Conservation (phyloP, 2,113 vertebrate genomes). For the Paramormyrops kingsleyae region DNA sequence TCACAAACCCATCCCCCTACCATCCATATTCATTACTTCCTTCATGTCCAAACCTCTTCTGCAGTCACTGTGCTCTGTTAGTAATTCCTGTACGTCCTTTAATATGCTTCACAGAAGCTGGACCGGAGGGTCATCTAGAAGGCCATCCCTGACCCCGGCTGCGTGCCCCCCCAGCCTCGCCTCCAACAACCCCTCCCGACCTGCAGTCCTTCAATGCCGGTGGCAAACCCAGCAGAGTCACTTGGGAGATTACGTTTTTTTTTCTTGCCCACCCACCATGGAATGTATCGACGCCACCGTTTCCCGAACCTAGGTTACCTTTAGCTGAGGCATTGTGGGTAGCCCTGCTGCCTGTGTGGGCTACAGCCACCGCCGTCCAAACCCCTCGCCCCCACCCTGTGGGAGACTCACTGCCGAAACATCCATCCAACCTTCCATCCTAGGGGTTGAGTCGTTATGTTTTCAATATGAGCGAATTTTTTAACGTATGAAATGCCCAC, state of each 20-base stretch:
- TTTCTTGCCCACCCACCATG: constrained; percentile 11
- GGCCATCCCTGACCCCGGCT: constrained; percentile 10
- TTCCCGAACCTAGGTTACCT: constrained; percentile 15
- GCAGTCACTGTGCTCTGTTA: not conserved
- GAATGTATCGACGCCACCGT: constrained; percentile 28
- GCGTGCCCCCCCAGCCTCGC: not conserved
- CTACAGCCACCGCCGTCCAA: constrained; percentile 17
- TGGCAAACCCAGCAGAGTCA: not conserved
- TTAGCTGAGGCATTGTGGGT: constrained; percentile 30
- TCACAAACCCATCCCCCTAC: not conserved
- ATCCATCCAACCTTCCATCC: constrained; percentile 23
- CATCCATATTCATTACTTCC: not conserved
- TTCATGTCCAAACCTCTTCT: not conserved
- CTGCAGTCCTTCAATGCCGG: constrained; percentile 17
- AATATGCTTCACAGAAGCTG: not conserved
- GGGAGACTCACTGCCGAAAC: constrained; percentile 43
- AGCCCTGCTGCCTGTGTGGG: constrained; percentile 51
- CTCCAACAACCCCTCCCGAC: constrained; percentile 9
- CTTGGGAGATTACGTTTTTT: not conserved
- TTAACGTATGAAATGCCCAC: constrained; percentile 24
- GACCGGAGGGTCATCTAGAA: not conserved
- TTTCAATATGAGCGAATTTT: not conserved
- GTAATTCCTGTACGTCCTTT: not conserved
- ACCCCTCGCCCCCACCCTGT: constrained; percentile 31
- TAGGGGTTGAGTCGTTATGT: constrained; percentile 9